Evolutionary conservation across 2,888 invertebrate genomes (phyloP), one percentile per base, ranked within the genome.

Genomic region (Celastrina argiolus): DNA sequence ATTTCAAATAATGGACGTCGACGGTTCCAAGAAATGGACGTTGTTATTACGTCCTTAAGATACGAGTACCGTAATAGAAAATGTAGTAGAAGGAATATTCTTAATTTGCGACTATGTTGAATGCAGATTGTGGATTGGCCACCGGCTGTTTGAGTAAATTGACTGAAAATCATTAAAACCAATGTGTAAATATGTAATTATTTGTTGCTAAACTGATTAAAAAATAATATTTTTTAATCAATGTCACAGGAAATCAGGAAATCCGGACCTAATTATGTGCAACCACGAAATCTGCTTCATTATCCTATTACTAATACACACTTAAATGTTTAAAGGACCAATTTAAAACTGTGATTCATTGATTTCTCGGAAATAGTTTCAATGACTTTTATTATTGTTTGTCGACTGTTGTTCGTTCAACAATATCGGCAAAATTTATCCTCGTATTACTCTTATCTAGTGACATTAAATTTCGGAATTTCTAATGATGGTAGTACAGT

Each of bases 371-470:
- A 51, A 51, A 51, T 22, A 12, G 51, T 22, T 31, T 14, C 51
- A 51, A 18, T 45, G 18, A 51, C 22, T 51, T 51, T 51, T 51
- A 22, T 51, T 51, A 51, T 51, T 51, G 51, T 51, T 51, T 51
- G 26, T 26, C 22, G 51, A 45, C 45, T 42, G 22, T 18, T 51
- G 22, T 51, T 51, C 10, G 36, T 51, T 51, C 22, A 51, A 5
- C 22, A 10, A 45, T 36, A 10, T 36, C 18, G 45, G 18, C 14
- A 22, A 51, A 18, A 22, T 16, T 45, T 39, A 16, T 10, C 51
- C 51, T 51, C 51, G 10, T 10, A 1, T 12, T 10, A 12, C 12
- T 12, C 22, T 1, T 26, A 22, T 18, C 12, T 8, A 36, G 5
- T 4, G 36, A n/a, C n/a, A n/a, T n/a, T n/a, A n/a, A n/a, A n/a